Evolutionary conservation across 2,888 invertebrate genomes (phyloP).

Genomic region (Caenorhabditis becei): DNA sequence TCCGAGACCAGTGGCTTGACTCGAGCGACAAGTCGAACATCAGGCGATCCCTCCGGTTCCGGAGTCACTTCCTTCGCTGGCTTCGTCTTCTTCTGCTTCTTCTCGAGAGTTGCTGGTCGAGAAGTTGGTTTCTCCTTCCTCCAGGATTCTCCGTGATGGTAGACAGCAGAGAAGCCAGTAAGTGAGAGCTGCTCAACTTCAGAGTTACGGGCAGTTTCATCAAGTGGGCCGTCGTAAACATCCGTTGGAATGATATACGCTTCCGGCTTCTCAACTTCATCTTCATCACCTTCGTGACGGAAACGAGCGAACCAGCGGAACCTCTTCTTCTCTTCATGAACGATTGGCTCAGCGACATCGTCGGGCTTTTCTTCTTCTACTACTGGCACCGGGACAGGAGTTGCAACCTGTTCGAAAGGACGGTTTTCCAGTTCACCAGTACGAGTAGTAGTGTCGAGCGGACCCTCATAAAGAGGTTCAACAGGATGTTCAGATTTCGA

Average conservation of each 20-base stretch:
- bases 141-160: constrained; percentile 55
- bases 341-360: not conserved
- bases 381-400: not conserved
- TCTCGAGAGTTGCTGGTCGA: not conserved
- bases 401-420: not conserved
- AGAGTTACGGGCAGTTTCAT: constrained; percentile 38
- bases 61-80: constrained; percentile 29
- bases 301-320: constrained; percentile 55
- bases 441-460: constrained; percentile 29
- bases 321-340: constrained; percentile 5
- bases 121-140: not conserved
- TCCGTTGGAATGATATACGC: constrained; percentile 45
- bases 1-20: constrained; percentile 23
- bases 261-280: constrained; percentile 59
- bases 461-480: constrained; percentile 50
- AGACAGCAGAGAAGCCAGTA: constrained; percentile 32
- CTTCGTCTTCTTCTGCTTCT: constrained; percentile 8
- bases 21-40: constrained; percentile 51
- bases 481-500: not conserved
- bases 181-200: constrained; percentile 50
- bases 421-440: not conserved
- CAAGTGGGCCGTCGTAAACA: constrained; percentile 60
- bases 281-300: constrained; percentile 69
- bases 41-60: constrained; percentile 37
- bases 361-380: not conserved